These are phyloP conservation scores for Chaetops frenatus DNA, from an alignment of 2,113 vertebrate species.

Conservation along the genomic window DNA sequence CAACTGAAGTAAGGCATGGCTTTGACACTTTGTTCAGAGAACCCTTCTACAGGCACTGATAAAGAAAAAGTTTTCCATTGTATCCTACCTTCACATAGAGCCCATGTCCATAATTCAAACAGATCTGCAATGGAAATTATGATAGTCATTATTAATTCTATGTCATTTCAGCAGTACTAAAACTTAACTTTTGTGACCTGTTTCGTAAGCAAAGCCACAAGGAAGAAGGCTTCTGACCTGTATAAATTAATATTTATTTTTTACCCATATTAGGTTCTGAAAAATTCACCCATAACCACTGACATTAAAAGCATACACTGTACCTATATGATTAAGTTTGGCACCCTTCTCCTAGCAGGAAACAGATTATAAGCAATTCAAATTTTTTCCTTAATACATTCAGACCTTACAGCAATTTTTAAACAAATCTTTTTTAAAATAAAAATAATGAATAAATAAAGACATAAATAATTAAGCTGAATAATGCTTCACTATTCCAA, in stretches of 20 bases:
- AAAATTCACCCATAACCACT: not conserved
- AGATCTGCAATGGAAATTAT: constrained; percentile 65
- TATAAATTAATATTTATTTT: not conserved
- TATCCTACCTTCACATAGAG: constrained; percentile 70
- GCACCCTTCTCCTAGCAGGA: not conserved
- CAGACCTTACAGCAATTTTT: not conserved
- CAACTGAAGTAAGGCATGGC: not conserved
- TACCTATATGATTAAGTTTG: not conserved
- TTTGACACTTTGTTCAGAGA: not conserved
- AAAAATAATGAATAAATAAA: too few species aligned
- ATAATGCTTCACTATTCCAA: not conserved
- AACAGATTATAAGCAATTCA: not conserved
- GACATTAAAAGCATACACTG: not conserved
- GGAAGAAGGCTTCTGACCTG: not conserved
- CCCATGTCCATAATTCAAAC: constrained; percentile 59
- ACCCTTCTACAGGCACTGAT: not conserved
- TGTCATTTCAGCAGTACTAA: not conserved
- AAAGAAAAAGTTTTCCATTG: not conserved
- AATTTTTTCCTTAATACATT: not conserved
- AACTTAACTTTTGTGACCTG: not conserved
- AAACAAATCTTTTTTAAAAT: not conserved
- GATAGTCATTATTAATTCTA: not conserved
- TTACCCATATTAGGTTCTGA: not conserved
- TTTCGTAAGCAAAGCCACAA: not conserved
- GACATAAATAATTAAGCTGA: too few species aligned